phyloP scores from a whole-genome alignment of 2,797 vertebrate genomes.

The Chelonia mydas region DNA sequence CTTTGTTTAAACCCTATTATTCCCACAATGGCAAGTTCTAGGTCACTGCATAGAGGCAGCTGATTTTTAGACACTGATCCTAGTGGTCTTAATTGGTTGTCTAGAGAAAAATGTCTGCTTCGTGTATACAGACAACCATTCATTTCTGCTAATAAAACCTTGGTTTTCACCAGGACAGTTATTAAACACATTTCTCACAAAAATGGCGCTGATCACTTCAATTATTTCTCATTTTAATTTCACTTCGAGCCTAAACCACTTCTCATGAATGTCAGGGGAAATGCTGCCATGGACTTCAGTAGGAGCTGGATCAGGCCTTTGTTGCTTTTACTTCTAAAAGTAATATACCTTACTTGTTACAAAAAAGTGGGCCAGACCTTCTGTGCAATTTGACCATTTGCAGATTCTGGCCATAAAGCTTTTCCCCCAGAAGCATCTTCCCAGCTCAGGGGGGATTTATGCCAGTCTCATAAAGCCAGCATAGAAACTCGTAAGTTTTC shows the following conservation, averaged over 20 bases:
- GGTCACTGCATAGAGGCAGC: slow-evolving; percentile 21
- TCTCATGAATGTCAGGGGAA: background rate
- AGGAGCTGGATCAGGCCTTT: background rate
- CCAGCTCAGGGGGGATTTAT: fast-evolving
- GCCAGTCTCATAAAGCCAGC: background rate
- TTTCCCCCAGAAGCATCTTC: background rate
- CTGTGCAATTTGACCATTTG: background rate
- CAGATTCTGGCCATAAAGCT: background rate
- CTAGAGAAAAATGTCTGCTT: slow-evolving; percentile 17
- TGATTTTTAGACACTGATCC: slow-evolving; percentile 41
- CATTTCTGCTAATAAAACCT: background rate
- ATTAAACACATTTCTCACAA: background rate
- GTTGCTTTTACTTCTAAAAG: background rate
- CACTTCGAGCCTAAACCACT: background rate
- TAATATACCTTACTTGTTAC: background rate
- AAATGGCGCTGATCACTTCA: background rate
- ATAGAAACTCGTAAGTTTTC: background rate
- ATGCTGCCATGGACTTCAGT: background rate
- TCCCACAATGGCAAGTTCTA: slow-evolving; percentile 41
- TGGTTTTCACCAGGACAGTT: background rate
- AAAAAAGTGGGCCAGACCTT: background rate
- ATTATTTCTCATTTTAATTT: background rate
- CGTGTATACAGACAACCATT: slow-evolving; percentile 12
- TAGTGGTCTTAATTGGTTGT: slow-evolving; percentile 46
- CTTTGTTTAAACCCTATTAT: slow-evolving; percentile 51